These are phyloP conservation scores for Invenusta paracnida DNA, from an alignment of 2,888 invertebrate species.

Conservation along the genomic window DNA sequence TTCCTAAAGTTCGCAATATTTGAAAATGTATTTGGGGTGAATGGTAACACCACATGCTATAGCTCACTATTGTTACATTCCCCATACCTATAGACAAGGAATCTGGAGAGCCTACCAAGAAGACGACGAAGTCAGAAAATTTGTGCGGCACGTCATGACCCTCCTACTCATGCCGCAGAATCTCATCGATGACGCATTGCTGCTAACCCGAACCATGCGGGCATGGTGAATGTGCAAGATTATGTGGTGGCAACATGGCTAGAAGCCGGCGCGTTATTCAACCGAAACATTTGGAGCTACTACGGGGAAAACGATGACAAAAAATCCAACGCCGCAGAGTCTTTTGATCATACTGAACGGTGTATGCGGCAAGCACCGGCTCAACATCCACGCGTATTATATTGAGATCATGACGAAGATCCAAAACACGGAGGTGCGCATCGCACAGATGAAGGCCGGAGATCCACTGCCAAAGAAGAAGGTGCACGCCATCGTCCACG, in stretches of 20 bases:
- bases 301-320: not conserved
- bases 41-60: too few species aligned
- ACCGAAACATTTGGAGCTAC: not conserved
- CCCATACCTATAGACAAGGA: too few species aligned
- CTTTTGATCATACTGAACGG: not conserved
- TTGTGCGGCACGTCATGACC: too few species aligned
- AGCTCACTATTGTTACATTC: too few species aligned
- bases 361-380: not conserved
- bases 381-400: not conserved
- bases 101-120: too few species aligned
- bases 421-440: not conserved
- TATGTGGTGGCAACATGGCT: not conserved
- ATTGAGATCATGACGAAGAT: not conserved
- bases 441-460: not conserved
- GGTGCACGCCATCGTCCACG: not conserved
- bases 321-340: not conserved
- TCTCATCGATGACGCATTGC: not conserved
- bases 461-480: not conserved
- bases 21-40: too few species aligned
- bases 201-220: not conserved
- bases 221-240: not conserved
- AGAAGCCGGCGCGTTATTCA: not conserved
- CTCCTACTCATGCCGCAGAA: not conserved
- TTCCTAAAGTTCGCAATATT: too few species aligned
- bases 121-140: too few species aligned